Percentiles rank a stretch among this genome's conserved stretches.
Conservation (phyloP, 2,113 vertebrate species). For the Gallinago undulata region DNA sequence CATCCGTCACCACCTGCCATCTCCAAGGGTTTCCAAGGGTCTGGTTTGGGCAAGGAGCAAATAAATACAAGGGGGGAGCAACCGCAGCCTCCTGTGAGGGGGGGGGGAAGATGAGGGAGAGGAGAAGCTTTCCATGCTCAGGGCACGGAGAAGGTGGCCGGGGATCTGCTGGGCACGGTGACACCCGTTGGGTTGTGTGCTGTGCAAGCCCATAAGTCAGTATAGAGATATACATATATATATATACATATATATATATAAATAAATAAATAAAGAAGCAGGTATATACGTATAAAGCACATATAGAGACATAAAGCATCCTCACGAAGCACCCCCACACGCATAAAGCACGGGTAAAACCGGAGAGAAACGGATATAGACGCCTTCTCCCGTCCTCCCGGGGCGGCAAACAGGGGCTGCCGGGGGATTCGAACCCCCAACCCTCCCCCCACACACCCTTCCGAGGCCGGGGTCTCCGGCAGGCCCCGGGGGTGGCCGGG, state of each 20-base stretch:
- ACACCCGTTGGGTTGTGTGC: rapidly evolving
- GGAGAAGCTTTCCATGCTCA: not conserved
- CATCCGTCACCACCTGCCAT: not conserved
- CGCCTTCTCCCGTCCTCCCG: rapidly evolving
- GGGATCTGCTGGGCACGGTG: rapidly evolving
- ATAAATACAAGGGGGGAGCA: not conserved
- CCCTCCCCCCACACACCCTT: not conserved
- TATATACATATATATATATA: rapidly evolving
- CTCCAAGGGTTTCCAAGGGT: not conserved
- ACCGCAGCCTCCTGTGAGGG: not conserved
- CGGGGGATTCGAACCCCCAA: not conserved
- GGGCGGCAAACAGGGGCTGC: not conserved
- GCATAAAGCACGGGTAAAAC: not conserved
- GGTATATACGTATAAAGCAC: not conserved
- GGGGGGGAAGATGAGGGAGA: not conserved
- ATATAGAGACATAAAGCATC: not conserved
- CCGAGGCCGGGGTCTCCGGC: not conserved
- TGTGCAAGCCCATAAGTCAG: rapidly evolving
- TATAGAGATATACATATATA: rapidly evolving
- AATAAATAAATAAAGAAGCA: no score
- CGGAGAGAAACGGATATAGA: rapidly evolving
- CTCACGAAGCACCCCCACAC: no score
- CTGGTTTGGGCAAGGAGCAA: not conserved
- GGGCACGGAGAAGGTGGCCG: rapidly evolving
- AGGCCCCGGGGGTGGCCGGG: not conserved